Percentiles rank a stretch among this genome's conserved stretches.
Evolutionary conservation across 1,140 invertebrate species (phyloP).

Genomic region (Nymphalis io): DNA sequence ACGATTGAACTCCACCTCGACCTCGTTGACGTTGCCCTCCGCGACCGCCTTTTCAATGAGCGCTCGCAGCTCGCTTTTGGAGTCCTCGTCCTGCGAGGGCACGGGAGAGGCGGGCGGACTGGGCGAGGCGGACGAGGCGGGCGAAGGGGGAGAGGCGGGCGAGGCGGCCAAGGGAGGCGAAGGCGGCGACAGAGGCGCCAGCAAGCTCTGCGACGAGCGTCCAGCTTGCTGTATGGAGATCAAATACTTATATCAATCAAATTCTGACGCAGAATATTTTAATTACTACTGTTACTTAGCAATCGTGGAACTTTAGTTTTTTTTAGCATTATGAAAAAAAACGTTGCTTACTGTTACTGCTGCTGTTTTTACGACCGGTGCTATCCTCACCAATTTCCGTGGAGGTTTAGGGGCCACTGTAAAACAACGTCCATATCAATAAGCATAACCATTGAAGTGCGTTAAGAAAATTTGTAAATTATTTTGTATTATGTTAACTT

Average conservation of each 20-base stretch:
- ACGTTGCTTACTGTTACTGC: conserved; percentile 42
- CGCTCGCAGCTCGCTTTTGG: conserved; percentile 42
- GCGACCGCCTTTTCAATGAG: conserved; percentile 46
- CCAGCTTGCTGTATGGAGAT: conserved; percentile 11
- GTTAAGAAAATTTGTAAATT: too few species aligned
- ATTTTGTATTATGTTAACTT: too few species aligned
- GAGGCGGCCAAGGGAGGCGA: conserved; percentile 45
- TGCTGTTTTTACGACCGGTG: conserved; percentile 49
- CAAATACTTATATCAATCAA: background rate
- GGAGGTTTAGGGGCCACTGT: conserved; percentile 53
- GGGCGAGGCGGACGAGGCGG: conserved; percentile 41
- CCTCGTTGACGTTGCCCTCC: conserved; percentile 32
- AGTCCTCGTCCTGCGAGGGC: conserved; percentile 30
- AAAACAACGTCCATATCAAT: conserved; percentile 23
- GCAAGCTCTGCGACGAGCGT: conserved; percentile 58
- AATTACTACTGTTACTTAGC: too few species aligned
- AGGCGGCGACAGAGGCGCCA: conserved; percentile 55
- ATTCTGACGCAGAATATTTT: background rate
- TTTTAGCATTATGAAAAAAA: background rate
- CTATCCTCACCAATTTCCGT: conserved; percentile 68
- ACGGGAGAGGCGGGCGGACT: background rate
- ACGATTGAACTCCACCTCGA: conserved; percentile 46
- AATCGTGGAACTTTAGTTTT: background rate
- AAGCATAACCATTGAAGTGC: background rate
- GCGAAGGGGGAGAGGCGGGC: conserved; percentile 48